phyloP scores from a whole-genome alignment of 2,113 vertebrate species.

The Melanerpes aurifrons region DNA sequence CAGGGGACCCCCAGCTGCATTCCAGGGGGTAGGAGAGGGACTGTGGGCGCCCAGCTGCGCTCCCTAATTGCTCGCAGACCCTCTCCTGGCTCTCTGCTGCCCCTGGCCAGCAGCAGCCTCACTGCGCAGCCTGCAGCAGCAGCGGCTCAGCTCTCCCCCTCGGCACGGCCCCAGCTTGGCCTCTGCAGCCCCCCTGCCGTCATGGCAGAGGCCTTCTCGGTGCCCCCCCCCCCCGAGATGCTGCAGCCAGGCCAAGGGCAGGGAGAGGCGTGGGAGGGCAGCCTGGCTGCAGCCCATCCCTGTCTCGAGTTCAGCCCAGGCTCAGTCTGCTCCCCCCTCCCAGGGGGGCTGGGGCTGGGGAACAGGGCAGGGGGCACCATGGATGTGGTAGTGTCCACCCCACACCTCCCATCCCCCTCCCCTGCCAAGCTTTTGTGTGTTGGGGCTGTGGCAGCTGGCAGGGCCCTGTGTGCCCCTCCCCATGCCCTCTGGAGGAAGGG shows the following conservation, averaged over 20 bases:
- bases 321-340: not conserved
- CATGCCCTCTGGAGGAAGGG: no score
- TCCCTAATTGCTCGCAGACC: constrained; percentile 41
- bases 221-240: not conserved
- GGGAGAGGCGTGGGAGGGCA: fast-evolving
- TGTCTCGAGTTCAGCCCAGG: fast-evolving
- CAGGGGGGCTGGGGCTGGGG: fast-evolving
- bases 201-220: fast-evolving
- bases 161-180: not conserved
- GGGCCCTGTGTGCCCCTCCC: not conserved
- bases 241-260: not conserved
- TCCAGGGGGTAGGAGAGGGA: not conserved
- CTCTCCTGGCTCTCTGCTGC: not conserved
- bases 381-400: not conserved
- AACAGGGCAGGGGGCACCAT: not conserved
- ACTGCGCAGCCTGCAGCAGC: not conserved
- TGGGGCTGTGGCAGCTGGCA: not conserved
- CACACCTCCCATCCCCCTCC: not conserved
- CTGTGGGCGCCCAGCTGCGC: fast-evolving
- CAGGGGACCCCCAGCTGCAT: not conserved
- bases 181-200: fast-evolving
- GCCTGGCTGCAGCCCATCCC: not conserved
- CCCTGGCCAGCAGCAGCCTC: not conserved
- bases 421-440: constrained; percentile 25
- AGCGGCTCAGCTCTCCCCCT: not conserved